Percentiles rank a stretch among this genome's conserved stretches.
phyloP scores from a whole-genome alignment of 2,113 vertebrate genomes.

The Vanacampus margaritifer region DNA sequence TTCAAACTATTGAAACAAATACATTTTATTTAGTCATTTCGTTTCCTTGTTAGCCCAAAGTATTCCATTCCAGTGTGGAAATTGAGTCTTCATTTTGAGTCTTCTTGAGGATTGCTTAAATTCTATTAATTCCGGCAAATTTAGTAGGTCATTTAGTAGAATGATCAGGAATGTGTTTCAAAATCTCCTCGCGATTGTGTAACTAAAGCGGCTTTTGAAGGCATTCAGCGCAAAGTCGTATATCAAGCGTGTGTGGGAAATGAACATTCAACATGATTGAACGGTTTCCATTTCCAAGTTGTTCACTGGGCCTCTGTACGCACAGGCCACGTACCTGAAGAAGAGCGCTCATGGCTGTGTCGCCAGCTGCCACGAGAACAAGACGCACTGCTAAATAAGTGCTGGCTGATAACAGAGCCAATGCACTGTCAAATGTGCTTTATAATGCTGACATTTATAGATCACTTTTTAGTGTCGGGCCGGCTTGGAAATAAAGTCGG shows the following conservation, averaged over 20 bases:
- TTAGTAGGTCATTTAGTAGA: background rate
- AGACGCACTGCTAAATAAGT: conserved; percentile 72
- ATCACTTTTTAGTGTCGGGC: conserved; percentile 74
- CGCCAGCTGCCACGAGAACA: conserved; percentile 39
- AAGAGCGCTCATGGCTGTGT: background rate
- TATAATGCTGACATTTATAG: conserved; percentile 77
- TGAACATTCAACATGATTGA: conserved; percentile 56
- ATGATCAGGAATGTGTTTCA: background rate
- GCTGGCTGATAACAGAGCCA: conserved; percentile 68
- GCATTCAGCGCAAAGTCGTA: conserved; percentile 1
- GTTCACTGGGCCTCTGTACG: conserved; percentile 20
- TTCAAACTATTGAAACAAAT: too few relatives aligned
- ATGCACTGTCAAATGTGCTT: conserved; percentile 73
- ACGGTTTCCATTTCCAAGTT: conserved; percentile 55
- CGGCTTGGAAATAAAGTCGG: conserved; percentile 74
- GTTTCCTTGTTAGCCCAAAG: background rate
- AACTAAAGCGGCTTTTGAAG: conserved; percentile 16
- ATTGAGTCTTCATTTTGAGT: background rate
- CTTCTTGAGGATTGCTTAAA: background rate
- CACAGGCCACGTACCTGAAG: conserved; percentile 46
- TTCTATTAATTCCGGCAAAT: background rate
- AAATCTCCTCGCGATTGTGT: background rate
- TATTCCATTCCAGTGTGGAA: background rate
- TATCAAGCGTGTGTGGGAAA: conserved; percentile 35
- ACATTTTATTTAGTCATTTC: background rate